A percentile compares a stretch with the other conserved stretches of the same genome.
Evolutionary conservation across 2,888 invertebrate species (phyloP).

Genomic region (Brachypterus glaber): DNA sequence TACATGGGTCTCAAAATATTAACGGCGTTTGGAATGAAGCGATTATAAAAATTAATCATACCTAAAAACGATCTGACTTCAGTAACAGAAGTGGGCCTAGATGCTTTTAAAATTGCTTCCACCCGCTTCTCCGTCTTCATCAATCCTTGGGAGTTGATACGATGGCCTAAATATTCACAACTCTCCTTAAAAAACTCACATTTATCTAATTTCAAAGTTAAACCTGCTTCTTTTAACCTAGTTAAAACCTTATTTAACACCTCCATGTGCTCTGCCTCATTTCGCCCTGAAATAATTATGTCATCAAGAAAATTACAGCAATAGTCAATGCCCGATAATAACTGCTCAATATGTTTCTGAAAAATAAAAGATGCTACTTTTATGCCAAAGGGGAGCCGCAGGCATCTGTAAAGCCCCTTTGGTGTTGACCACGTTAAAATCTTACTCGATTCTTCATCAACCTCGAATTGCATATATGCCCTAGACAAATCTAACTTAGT

Average conservation of each 20-base stretch:
- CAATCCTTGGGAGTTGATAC: constrained; percentile 18
- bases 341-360: neutral
- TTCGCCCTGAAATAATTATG: neutral
- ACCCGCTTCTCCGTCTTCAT: constrained; percentile 20
- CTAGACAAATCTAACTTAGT: constrained; percentile 2
- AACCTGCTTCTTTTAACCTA: neutral
- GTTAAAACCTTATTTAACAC: neutral
- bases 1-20: constrained; percentile 23
- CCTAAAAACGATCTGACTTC: constrained; percentile 22
- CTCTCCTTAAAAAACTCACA: constrained; percentile 19
- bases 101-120: constrained; percentile 18
- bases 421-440: neutral
- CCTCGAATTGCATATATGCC: constrained; percentile 5
- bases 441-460: constrained; percentile 3
- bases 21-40: constrained; percentile 25
- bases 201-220: constrained; percentile 15
- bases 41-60: constrained; percentile 27
- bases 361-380: neutral
- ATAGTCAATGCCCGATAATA: neutral
- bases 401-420: neutral
- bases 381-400: neutral
- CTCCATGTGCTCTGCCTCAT: neutral
- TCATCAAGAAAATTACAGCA: neutral
- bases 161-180: constrained; percentile 21
- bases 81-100: constrained; percentile 15